Evolutionary conservation across 2,113 vertebrate species (phyloP).

Genomic region (Cynopterus brachyotis): DNA sequence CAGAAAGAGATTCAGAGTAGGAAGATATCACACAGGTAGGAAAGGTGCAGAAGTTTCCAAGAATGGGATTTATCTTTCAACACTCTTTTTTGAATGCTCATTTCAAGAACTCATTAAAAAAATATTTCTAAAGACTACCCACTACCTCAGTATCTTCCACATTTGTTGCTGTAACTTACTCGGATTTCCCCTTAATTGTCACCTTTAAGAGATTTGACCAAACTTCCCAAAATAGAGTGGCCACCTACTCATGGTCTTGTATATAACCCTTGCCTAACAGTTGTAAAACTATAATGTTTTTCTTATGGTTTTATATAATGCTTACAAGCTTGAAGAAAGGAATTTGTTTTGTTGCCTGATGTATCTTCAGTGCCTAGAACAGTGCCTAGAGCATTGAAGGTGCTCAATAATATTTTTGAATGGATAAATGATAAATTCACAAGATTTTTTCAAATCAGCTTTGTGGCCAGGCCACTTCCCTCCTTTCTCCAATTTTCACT

Average conservation of each 20-base stretch:
- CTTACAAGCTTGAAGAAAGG: background rate
- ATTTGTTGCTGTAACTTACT: background rate
- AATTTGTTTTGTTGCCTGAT: background rate
- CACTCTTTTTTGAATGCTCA: background rate
- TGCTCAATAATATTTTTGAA: background rate
- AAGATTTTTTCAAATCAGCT: background rate
- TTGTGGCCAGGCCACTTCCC: background rate
- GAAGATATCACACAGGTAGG: background rate
- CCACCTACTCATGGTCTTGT: background rate
- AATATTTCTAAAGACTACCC: background rate
- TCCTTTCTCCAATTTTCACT: background rate
- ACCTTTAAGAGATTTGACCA: background rate
- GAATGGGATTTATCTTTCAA: background rate
- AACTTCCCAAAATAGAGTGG: background rate
- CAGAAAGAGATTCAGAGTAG: background rate
- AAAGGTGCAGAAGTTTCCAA: background rate
- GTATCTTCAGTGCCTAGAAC: background rate
- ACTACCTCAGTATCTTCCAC: background rate
- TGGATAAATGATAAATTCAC: background rate
- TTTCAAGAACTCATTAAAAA: background rate
- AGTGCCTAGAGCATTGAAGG: background rate
- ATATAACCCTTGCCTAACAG: background rate
- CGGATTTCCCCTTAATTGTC: background rate
- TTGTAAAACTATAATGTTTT: background rate
- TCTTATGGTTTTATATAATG: background rate